Base-by-base conservation (phyloP, 2,113 vertebrate species). In the Dromiciops gliroides region DNA sequence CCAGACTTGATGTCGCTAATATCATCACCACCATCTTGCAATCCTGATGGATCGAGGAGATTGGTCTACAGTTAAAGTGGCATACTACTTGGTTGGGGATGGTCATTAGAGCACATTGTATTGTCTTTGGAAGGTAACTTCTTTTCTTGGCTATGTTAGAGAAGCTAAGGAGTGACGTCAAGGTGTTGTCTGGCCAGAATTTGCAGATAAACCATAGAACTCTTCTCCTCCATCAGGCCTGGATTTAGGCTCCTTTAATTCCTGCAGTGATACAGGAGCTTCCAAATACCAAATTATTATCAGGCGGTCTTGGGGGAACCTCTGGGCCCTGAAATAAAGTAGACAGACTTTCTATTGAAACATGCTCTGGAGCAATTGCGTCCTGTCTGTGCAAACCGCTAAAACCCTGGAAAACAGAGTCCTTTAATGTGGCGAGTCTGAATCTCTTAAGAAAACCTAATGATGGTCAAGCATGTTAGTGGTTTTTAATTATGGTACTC, bases 321-420 rank as follows among this genome's bases (percentile, higher is more conserved):
- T 98, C 97, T 98, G 97, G 97, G 98, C 98, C 97, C 98, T 97
- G 97, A 97, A 97, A 98, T 98, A 97, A 97, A 98, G 98, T 98
- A 98, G 98, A 98, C 96, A 98, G 95, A 98, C 98, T 98, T 98
- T 94, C 98, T 98, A 97, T 98, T 98, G 97, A 97, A 98, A 98
- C 96, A 95, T 97, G 96, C 95, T 96, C 56, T 6, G 98, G 96
- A 98, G 98, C 94, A 96, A 96, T 96, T 95, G 95, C 97, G 91
- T 89, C 94, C 95, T 97, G 93, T 94, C 95, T 97, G 93, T 94
- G 97, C 93, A 97, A 95, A 97, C 94, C 47, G 93, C 96, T 97
- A 97, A 96, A 97, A 91, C 93, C 88, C 92, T 97, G 89, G 50
- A 97, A 95, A 97, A 89, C 89, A 50, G 89, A 90, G 90, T 75